Evolutionary conservation across 2,797 vertebrate genomes (phyloP).

Genomic region (Sciurus vulgaris): DNA sequence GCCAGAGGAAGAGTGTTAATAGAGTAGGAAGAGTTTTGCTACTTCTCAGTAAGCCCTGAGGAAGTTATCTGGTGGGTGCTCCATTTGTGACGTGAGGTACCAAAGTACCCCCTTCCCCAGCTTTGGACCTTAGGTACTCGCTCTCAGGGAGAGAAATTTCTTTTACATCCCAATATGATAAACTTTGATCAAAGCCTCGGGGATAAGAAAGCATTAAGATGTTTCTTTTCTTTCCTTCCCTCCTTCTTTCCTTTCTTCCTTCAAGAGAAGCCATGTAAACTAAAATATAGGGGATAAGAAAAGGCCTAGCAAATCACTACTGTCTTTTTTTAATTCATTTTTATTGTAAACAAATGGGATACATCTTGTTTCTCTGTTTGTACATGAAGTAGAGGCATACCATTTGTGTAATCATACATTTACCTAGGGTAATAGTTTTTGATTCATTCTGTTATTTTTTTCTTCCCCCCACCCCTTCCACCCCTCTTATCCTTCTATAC

Average conservation of each 20-base stretch:
- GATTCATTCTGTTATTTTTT: too few relatives aligned
- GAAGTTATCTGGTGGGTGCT: neutral
- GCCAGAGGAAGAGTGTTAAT: neutral
- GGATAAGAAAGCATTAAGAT: neutral
- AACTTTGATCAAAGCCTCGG: conserved; percentile 35
- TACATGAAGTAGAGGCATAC: too few relatives aligned
- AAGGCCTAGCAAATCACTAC: neutral
- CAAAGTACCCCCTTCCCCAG: neutral
- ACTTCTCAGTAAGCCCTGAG: neutral
- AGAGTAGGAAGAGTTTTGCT: neutral
- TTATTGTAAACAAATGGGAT: too few relatives aligned
- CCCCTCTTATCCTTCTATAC: too few relatives aligned
- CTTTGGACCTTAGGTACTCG: neutral
- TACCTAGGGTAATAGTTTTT: too few relatives aligned
- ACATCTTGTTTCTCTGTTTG: too few relatives aligned
- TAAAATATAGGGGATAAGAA: conserved; percentile 50
- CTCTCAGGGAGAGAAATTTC: neutral
- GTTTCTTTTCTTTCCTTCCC: neutral
- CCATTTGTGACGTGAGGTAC: neutral
- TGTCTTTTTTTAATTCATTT: neutral
- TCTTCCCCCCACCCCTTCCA: too few relatives aligned
- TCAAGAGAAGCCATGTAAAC: neutral
- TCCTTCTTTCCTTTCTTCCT: too few relatives aligned
- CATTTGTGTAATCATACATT: too few relatives aligned
- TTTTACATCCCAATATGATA: neutral